A percentile compares a stretch with the other conserved stretches of the same genome.
phyloP scores from a whole-genome alignment of 2,113 vertebrate species.

The Melierax canorus region DNA sequence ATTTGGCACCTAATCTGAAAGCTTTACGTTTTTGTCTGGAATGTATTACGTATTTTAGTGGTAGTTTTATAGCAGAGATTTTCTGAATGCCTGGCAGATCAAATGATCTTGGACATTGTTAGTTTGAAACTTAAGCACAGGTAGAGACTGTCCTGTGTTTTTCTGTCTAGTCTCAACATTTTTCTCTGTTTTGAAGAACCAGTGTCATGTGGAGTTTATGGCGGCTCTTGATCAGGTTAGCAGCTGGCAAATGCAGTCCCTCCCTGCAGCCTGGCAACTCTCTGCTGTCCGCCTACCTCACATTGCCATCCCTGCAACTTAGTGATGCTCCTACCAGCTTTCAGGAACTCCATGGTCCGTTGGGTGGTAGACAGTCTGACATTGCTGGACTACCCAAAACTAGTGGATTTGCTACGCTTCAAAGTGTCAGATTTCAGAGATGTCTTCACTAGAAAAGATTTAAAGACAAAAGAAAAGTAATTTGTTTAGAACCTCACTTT shows the following conservation, averaged over 20 bases:
- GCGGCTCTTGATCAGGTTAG: background rate
- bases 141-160: background rate
- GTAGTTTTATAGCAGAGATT: constrained; percentile 74
- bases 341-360: accelerated
- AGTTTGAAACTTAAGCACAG: background rate
- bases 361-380: background rate
- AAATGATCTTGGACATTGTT: background rate
- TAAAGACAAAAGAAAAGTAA: background rate
- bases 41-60: constrained; percentile 62
- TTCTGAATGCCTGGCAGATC: constrained; percentile 62
- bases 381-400: background rate
- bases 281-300: background rate
- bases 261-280: background rate
- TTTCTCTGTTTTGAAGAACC: background rate
- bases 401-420: background rate
- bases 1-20: constrained; percentile 60
- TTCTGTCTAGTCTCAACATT: background rate
- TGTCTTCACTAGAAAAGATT: background rate
- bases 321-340: background rate
- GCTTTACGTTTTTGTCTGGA: constrained; percentile 71
- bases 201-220: background rate
- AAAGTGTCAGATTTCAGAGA: background rate
- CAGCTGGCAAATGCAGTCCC: background rate
- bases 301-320: background rate
- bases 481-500: background rate